phyloP scores from a whole-genome alignment of 1,140 invertebrate species.

The Choristoneura fumiferana region DNA sequence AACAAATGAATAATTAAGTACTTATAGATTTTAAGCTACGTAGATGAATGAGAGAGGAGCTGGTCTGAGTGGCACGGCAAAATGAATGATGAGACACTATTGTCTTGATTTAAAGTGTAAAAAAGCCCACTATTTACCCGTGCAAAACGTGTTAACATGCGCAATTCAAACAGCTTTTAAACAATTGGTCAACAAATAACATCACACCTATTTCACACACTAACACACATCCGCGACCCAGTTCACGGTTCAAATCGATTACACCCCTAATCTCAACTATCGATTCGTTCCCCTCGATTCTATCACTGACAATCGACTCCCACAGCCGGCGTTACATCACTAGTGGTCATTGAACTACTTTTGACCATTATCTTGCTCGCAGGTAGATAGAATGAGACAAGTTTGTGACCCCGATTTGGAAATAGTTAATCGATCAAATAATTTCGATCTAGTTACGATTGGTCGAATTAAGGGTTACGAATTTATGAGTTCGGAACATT shows the following conservation, averaged over 20 bases:
- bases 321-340: not conserved
- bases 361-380: conserved; percentile 5
- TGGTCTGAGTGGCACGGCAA: too few relatives aligned
- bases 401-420: conserved; percentile 19
- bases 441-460: conserved; percentile 14
- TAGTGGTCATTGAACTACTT: not conserved
- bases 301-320: conserved; percentile 12
- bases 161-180: too few relatives aligned
- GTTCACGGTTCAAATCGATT: conserved; percentile 35
- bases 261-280: conserved; percentile 22
- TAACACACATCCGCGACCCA: conserved; percentile 28
- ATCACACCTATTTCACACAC: conserved; percentile 11
- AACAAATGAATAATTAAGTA: too few relatives aligned
- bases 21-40: too few relatives aligned
- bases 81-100: too few relatives aligned
- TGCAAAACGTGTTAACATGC: too few relatives aligned
- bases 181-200: conserved; percentile 4
- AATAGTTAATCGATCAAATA: conserved; percentile 15
- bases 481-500: not conserved
- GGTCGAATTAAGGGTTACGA: conserved; percentile 3
- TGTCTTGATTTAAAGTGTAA: too few relatives aligned
- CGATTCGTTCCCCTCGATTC: conserved; percentile 38
- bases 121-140: too few relatives aligned
- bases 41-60: too few relatives aligned
- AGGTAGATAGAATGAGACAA: conserved; percentile 16